Conservation (phyloP, 2,888 invertebrate species). For the Allygus modestus region DNA sequence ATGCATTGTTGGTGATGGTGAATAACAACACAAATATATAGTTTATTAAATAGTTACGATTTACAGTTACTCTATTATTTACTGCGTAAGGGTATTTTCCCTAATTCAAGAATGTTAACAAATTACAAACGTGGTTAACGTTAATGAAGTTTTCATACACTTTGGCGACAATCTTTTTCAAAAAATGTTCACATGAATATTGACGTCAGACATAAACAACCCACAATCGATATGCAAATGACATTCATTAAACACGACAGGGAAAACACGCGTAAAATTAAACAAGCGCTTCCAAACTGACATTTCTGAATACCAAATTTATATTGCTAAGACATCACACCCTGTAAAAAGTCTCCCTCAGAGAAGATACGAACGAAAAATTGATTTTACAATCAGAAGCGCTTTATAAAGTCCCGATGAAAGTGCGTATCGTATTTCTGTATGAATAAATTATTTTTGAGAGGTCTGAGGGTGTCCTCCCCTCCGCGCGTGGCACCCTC, state of each 20-base stretch:
- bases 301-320: not conserved
- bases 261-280: not conserved
- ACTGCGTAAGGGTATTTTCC: no score
- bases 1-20: no score
- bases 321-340: not conserved
- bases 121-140: no score
- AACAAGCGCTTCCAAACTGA: not conserved
- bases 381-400: conserved; percentile 48
- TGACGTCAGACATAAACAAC: no score
- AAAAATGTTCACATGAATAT: no score
- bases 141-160: no score
- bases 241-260: not conserved
- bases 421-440: conserved; percentile 52
- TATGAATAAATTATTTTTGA: conserved; percentile 51
- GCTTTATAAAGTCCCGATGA: not conserved
- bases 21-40: no score
- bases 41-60: no score
- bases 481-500: conserved; percentile 33
- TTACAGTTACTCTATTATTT: no score
- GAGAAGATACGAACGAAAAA: not conserved
- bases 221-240: not conserved
- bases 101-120: no score
- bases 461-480: conserved; percentile 23
- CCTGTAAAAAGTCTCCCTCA: not conserved
- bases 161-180: no score